A percentile compares a stretch with the other conserved stretches of the same genome.
Evolutionary conservation across 2,113 vertebrate species (phyloP).

Genomic region (Petroica traversi): DNA sequence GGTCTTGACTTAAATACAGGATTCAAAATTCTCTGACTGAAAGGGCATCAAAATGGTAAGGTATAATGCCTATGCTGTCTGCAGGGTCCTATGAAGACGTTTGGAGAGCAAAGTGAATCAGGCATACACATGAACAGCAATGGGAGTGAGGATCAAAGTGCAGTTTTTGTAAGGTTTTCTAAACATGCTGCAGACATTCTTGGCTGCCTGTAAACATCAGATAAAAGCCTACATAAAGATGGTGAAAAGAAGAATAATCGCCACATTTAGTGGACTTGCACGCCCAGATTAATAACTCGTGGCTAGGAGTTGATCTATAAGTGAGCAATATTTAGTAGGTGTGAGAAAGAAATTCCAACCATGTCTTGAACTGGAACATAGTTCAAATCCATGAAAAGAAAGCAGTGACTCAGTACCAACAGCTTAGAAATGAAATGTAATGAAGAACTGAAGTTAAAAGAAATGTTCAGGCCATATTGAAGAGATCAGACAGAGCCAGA

Average conservation of each 20-base stretch:
- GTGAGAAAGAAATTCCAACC: slow-evolving; percentile 21
- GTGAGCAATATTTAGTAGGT: background rate
- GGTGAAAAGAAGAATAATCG: slow-evolving; percentile 2
- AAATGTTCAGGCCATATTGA: background rate
- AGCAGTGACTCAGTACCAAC: background rate
- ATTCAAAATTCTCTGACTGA: background rate
- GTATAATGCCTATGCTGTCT: background rate
- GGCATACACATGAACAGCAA: background rate
- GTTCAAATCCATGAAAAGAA: slow-evolving; percentile 35
- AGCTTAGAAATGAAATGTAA: slow-evolving; percentile 11
- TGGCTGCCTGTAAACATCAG: background rate
- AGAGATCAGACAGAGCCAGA: slow-evolving; percentile 13
- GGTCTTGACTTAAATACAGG: background rate
- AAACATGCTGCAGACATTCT: background rate
- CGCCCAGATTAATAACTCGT: background rate
- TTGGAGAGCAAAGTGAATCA: background rate
- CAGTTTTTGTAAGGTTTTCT: background rate
- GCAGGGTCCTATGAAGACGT: background rate
- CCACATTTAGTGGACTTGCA: background rate
- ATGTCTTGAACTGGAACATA: background rate
- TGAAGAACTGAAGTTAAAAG: slow-evolving; percentile 24
- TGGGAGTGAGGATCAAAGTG: background rate
- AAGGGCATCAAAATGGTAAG: background rate
- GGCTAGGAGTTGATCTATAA: background rate
- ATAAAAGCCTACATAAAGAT: background rate